A percentile compares a stretch with the other conserved stretches of the same genome.
Evolutionary conservation across 1,140 invertebrate species (phyloP).

Genomic region (Caerostris darwini): DNA sequence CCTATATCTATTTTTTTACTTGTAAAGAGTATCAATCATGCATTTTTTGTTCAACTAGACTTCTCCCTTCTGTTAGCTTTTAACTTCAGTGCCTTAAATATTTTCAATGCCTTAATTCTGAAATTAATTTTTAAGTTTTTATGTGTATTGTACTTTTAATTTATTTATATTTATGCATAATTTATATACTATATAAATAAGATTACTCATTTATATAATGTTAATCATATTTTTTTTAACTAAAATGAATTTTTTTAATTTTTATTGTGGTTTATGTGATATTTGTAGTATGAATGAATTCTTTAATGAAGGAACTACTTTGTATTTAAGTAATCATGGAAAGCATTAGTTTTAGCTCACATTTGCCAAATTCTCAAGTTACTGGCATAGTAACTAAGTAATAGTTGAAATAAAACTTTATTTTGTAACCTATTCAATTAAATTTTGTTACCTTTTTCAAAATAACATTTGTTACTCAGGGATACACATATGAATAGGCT

Average conservation of each 20-base stretch:
- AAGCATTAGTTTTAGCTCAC: background rate
- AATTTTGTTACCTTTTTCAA: too few relatives aligned
- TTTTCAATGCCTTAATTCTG: conserved; percentile 36
- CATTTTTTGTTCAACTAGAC: background rate
- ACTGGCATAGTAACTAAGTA: background rate
- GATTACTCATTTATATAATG: too few relatives aligned
- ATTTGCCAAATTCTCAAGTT: background rate
- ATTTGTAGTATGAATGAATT: background rate
- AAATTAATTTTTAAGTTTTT: background rate
- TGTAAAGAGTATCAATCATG: background rate
- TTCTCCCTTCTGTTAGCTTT: background rate
- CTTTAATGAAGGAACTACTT: background rate
- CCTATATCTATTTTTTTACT: conserved; percentile 16
- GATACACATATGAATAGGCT: too few relatives aligned
- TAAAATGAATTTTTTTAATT: background rate
- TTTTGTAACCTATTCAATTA: too few relatives aligned
- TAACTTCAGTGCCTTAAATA: conserved; percentile 46
- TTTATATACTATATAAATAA: background rate
- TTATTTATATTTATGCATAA: background rate
- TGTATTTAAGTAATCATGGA: background rate
- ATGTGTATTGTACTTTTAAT: background rate
- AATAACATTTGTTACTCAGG: too few relatives aligned
- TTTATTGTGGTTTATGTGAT: background rate
- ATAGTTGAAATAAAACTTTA: background rate
- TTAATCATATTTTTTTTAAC: too few relatives aligned